Evolutionary conservation across 2,113 vertebrate species (phyloP), one percentile per base, ranked within the genome.

Genomic region (Anolis sagrei): DNA sequence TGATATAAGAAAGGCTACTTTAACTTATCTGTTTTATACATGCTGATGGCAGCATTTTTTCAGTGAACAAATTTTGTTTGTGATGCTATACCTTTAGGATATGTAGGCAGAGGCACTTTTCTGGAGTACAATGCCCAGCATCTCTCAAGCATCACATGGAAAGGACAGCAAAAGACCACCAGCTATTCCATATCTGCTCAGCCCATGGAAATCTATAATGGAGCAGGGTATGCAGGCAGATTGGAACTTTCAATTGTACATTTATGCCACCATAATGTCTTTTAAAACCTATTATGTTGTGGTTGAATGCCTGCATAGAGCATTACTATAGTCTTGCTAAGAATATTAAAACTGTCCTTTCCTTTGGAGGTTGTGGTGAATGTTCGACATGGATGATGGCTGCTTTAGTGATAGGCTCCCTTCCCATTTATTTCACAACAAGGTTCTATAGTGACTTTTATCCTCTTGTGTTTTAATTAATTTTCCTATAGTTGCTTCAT

Each of bases 381-480:
- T 48, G 90, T 87, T 89, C 86, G 85, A 77, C 83, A 5, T 89
- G 62, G 87, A 87, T 79, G 91, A 92, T 86, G 81, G n/a, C 27
- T 69, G 34, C 80, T 70, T 92, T 89, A 34, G 69, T 80, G 92
- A 88, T 82, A 61, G 4, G 54, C 51, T 44, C 29, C 75, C 87
- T 73, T 62, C 36, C 90, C 27, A 29, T 90, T 89, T 79, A 9
- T 70, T 79, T 85, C 83, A 39, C 58, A 78, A 84, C 74, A 87
- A 78, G 85, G 73, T 70, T 94, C 86, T 92, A 88, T 48, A 85
- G 88, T 93, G 66, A 75, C 76, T 89, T 91, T 90, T 87, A 86
- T 88, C 82, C 82, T 92, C 87, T 94, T 79, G 89, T 87, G 91
- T 89, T 95, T 94, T 92, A 94, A 95, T 95, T 94, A 92, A 89